These are phyloP conservation scores for Leptosomus discolor DNA, from an alignment of 2,113 vertebrate species.

Conservation along the genomic window DNA sequence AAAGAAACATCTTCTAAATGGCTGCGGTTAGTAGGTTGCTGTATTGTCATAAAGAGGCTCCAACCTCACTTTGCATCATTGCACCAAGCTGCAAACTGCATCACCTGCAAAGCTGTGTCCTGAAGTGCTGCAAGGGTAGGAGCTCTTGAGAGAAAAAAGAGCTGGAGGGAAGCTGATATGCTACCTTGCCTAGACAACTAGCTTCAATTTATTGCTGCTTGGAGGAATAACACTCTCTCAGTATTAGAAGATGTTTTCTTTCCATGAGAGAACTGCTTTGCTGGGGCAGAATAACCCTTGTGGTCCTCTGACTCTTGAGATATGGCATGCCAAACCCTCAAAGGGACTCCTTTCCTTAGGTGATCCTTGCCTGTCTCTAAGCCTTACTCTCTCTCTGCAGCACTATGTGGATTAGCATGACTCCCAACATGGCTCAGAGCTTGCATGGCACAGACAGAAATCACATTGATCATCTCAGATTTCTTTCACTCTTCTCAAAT, in stretches of 20 bases:
- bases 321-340: not conserved
- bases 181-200: no score
- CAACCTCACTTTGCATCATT: not conserved
- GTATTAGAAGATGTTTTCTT: not conserved
- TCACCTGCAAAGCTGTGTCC: not conserved
- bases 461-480: not conserved
- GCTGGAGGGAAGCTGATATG: accelerated
- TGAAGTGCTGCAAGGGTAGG: not conserved
- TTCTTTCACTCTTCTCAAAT: not conserved
- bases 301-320: not conserved
- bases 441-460: not conserved
- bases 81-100: not conserved
- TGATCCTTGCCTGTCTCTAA: not conserved
- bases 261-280: not conserved
- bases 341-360: accelerated
- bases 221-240: not conserved
- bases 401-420: not conserved
- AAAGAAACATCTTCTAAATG: not conserved
- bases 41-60: not conserved
- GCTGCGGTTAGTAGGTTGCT: not conserved
- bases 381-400: accelerated
- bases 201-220: not conserved
- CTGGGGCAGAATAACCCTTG: not conserved
- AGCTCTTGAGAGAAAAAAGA: not conserved
- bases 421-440: not conserved